These are phyloP conservation scores for Apodemia zela DNA, from an alignment of 2,888 invertebrate genomes.

Conservation along the genomic window DNA sequence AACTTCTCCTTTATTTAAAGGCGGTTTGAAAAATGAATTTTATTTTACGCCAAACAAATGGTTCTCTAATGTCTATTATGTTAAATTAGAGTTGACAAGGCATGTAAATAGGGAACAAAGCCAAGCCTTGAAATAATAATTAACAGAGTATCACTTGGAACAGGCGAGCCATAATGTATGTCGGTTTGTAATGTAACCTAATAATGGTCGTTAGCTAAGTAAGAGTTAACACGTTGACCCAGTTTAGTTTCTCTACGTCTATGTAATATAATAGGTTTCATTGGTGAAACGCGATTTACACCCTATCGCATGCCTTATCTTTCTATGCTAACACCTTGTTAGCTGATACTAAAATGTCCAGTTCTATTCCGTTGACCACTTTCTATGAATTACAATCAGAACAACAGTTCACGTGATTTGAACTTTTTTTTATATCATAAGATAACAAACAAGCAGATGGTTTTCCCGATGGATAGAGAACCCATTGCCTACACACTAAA, in stretches of 20 bases:
- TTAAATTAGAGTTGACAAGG: conserved; percentile 2
- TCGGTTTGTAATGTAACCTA: conserved; percentile 3
- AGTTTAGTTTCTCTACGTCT: conserved; percentile 20
- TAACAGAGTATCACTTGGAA: neutral
- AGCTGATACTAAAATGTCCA: conserved; percentile 6
- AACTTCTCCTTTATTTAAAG: too few relatives aligned
- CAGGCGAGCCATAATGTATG: neutral
- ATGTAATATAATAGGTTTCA: conserved; percentile 24
- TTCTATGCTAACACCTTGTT: conserved; percentile 15
- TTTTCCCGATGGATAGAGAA: too few relatives aligned
- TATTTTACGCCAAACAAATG: too few relatives aligned
- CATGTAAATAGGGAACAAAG: neutral
- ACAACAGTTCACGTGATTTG: neutral
- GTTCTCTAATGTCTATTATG: neutral
- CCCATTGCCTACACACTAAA: too few relatives aligned
- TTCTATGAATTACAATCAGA: neutral
- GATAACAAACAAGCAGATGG: too few relatives aligned
- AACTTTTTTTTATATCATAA: too few relatives aligned
- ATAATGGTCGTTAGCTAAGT: conserved; percentile 9
- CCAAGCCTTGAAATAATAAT: neutral
- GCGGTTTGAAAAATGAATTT: too few relatives aligned
- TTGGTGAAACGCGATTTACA: conserved; percentile 21
- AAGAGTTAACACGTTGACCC: conserved; percentile 25
- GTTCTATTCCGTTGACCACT: neutral
- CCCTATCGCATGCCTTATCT: conserved; percentile 23